A percentile compares a stretch with the other conserved stretches of the same genome.
Conservation (phyloP, 2,113 vertebrate genomes). For the Oenanthe oenanthe region DNA sequence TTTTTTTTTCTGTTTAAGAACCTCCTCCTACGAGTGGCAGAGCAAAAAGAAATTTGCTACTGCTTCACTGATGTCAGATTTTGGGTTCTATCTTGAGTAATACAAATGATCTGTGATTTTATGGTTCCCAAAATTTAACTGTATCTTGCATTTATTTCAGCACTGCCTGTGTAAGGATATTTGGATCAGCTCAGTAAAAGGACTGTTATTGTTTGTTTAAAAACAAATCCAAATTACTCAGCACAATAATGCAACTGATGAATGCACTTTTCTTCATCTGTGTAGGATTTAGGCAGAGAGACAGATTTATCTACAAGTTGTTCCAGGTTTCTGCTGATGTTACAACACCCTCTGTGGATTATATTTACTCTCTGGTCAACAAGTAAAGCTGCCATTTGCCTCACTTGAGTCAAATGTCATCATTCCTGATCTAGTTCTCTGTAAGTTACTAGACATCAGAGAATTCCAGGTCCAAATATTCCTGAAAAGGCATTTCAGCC, state of each 20-base stretch:
- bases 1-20: not conserved
- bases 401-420: fast-evolving
- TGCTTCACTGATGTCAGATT: not conserved
- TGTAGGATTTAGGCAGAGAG: not conserved
- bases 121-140: not conserved
- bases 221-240: not conserved
- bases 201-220: not conserved
- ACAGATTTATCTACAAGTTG: not conserved
- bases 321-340: not conserved
- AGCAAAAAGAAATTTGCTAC: not conserved
- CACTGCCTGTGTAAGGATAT: not conserved
- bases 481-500: not conserved
- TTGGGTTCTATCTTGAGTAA: not conserved
- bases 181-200: not conserved
- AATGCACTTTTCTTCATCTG: not conserved
- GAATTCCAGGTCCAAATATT: not conserved
- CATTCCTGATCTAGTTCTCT: not conserved
- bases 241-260: not conserved
- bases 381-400: not conserved
- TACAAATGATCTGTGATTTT: not conserved
- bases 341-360: not conserved
- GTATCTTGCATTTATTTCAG: not conserved
- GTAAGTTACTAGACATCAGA: not conserved
- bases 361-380: not conserved
- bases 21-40: not conserved